Percentiles rank a stretch among this genome's conserved stretches.
phyloP scores from a whole-genome alignment of 1,140 invertebrate genomes.

The Zaprionus tsacasi region DNA sequence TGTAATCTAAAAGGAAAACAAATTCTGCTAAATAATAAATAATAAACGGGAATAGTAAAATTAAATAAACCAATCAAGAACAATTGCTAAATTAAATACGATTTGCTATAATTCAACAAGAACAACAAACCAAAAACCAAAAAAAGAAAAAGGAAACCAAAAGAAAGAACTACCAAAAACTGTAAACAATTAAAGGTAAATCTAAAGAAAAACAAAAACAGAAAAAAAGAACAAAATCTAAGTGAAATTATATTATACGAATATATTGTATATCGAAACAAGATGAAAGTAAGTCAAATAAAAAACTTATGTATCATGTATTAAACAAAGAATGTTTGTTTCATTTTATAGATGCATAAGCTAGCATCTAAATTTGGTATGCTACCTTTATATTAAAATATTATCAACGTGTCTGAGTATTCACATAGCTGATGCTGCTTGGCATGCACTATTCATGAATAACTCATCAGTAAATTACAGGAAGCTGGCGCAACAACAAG shows the following conservation, averaged over 20 bases:
- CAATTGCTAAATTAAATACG: conserved; percentile 71
- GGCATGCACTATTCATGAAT: conserved; percentile 36
- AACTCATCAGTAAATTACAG: conserved; percentile 50
- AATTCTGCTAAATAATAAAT: conserved; percentile 61
- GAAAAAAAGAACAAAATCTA: conserved; percentile 55
- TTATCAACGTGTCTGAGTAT: neutral
- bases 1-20: conserved; percentile 58
- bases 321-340: conserved; percentile 57
- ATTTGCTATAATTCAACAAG: conserved; percentile 71
- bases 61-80: conserved; percentile 46
- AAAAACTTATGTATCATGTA: conserved; percentile 83
- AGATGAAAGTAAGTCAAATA: conserved; percentile 79
- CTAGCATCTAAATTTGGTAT: no score
- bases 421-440: conserved; percentile 21
- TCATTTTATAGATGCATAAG: conserved; percentile 6
- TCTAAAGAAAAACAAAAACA: conserved; percentile 32
- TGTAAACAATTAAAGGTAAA: conserved; percentile 53
- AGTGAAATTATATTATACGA: conserved; percentile 81
- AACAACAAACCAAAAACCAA: conserved; percentile 4
- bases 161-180: conserved; percentile 34
- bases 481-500: conserved; percentile 47
- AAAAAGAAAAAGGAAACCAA: conserved; percentile 1
- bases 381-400: no score
- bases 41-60: conserved; percentile 45
- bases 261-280: conserved; percentile 82